Evolutionary conservation across 1,140 invertebrate species (phyloP), one percentile per base, ranked within the genome.

Genomic region (Hycleus phaleratus): DNA sequence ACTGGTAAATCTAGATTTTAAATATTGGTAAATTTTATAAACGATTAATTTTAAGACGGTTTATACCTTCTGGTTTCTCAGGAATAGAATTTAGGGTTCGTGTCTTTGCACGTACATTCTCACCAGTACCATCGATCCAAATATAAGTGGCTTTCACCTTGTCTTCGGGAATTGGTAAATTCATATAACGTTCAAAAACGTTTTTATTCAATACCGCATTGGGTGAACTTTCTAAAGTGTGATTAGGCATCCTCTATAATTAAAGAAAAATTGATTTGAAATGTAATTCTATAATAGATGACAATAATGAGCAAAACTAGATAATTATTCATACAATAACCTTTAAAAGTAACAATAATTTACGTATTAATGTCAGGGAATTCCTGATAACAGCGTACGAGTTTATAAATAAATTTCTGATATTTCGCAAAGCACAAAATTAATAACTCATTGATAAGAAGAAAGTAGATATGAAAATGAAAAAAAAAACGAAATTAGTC

Each of bases 41-140:
- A 18, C 18, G 18, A 18, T 18, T 18, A 18, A 18, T 18, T 39
- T 39, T 6, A 10, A 7, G 2, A 24, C 3, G 45, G 39, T 24
- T 46, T 40, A 46, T 63, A 86, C 84, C 83, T 78, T 85, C 82
- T 0, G 88, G 80, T 52, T 76, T 72, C 61, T 85, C 85, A 0
- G 92, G 91, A 25, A 88, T 78, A 63, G 83, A 87, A 67, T 87
- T 84, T 38, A 95, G 68, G 0, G 94, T 97, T 59, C 87, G 81
- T 10, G 93, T 93, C 73, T 98, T 98, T 70, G 85, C 85, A 57
- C 95, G 78, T 3, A 97, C 69, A 58, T 87, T 82, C 74, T 97
- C 92, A 1, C 92, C 92, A 1, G 88, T 90, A 3, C 95, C 95
- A 73, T 98, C 95, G 58, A 98, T 93, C 95, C 95, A 98, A 39